Base-by-base conservation (phyloP, 2,797 vertebrate genomes). In the Xiphorhynchus erythropygius region DNA sequence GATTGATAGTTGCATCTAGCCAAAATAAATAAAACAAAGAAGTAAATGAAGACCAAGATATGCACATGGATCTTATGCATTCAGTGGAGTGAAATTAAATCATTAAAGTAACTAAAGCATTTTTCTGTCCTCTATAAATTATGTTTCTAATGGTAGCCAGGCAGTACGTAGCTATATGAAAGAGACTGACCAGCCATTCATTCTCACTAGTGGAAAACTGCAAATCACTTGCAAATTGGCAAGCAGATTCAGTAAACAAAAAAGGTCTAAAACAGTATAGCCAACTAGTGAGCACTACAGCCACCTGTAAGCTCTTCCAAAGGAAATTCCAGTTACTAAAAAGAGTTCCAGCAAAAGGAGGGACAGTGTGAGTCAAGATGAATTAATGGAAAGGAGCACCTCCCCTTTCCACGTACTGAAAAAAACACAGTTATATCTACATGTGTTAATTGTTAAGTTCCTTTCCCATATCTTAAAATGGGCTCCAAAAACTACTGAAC, bases 261-360 rank as follows among this genome's bases (percentile, higher is more conserved):
- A 59, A n/a, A 52, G 18, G 55, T 95, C 89, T 93, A 91, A 97
- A 97, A 91, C 87, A 96, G 69, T 59, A 80, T 83, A 94, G 86
- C 65, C 44, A 67, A 37, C 39, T 33, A 65, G 70, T 52, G 53
- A 73, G 64, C 49, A 63, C 82, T 79, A 59, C 89, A 94, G 77
- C 69, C 80, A 86, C 89, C 94, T 97, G 86, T 44, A 94, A 90
- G 73, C 70, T 95, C 95, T 97, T 97, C 70, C 94, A 96, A 92
- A 89, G 79, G 82, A 97, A 96, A 96, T 84, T 93, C 84, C 71
- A 94, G 5, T 95, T 93, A 77, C 92, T 93, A 74, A 85, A 91
- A 84, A 88, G 83, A 53, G 23, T 59, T 90, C 68, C 87, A 96
- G 50, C 57, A 82, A 64, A 93, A 91, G 46, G 27, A 69, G 87